phyloP scores from a whole-genome alignment of 2,113 vertebrate species.

The Xenus cinereus region DNA sequence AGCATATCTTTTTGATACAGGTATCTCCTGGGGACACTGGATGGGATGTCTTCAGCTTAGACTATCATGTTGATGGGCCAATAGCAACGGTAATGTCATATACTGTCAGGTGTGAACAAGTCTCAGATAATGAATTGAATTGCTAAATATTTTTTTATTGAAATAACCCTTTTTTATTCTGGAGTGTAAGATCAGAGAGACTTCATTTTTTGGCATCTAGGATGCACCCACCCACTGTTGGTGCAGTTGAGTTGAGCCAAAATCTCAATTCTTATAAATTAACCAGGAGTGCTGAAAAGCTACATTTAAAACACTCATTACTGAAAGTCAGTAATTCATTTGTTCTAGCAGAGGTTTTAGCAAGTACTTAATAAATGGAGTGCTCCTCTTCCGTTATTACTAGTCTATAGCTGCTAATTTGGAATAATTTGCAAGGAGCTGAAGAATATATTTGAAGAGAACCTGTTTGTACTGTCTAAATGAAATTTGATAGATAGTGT shows the following conservation, averaged over 20 bases:
- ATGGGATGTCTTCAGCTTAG: conserved; percentile 98
- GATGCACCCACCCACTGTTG: background rate
- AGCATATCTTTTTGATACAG: conserved; percentile 52
- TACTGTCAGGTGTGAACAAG: background rate
- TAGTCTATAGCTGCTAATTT: conserved; percentile 49
- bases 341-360: conserved; percentile 58
- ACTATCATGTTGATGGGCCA: conserved; percentile 97
- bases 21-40: conserved; percentile 98
- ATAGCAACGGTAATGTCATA: conserved; percentile 89
- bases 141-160: background rate
- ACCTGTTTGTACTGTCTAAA: conserved; percentile 46
- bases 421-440: conserved; percentile 54
- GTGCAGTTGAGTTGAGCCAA: background rate
- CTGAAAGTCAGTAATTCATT: conserved; percentile 53
- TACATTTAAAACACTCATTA: conserved; percentile 39
- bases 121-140: background rate
- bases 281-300: conserved; percentile 31
- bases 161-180: background rate
- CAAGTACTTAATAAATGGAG: conserved; percentile 48
- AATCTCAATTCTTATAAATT: conserved; percentile 4
- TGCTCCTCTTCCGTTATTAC: conserved; percentile 44
- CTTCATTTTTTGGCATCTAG: background rate
- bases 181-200: background rate
- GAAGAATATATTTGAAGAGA: conserved; percentile 46
- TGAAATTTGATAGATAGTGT: conserved; percentile 34